Base-by-base conservation (phyloP, 2,797 vertebrate genomes). In the Mormyrops attenuatus region DNA sequence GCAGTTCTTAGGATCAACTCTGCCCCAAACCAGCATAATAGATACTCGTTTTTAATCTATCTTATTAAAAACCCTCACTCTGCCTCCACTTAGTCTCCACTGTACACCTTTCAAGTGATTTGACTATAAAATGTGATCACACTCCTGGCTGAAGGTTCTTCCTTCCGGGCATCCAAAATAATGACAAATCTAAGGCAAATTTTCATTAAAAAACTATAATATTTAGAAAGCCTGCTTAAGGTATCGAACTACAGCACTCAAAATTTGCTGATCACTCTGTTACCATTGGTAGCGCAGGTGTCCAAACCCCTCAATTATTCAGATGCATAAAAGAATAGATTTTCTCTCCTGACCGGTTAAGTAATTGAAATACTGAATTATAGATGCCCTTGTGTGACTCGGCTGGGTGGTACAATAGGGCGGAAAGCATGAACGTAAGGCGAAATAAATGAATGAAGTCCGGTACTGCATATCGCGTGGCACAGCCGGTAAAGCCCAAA, bases 271-370 rank as follows among this genome's bases (percentile, higher is more conserved):
- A 47, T 50, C 49, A 60, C 57, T 30, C 30, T 17, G 26, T 55
- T 38, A 38, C 69, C 30, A 38, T 6, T 30, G 63, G 50, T 77
- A 17, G 30, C 34, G 63, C 50, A 85, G 44, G 5, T 91, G 44
- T 90, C 90, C 92, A 26, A 85, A 52, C 80, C n/a, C 90, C 93
- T 95, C 90, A 95, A 95, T 95, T 94, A 96, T 95, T 94, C 80
- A 95, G 90, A 88, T 92, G 92, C 63, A 90, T 93, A 93, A 93
- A 92, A 89, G 93, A 94, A 92, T 93, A 94, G 91, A 93, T 93
- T 95, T 93, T 93, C 94, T 93, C 11, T 5, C 69, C 88, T 92
- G 91, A 88, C 91, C 85, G 41, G 50, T 91, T 89, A 89, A 91
- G 90, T 91, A 91, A 85, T 34, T 53, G 91, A 93, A 92, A 89